Conservation (phyloP, 2,888 invertebrate species). For the Melipona bicolor region DNA sequence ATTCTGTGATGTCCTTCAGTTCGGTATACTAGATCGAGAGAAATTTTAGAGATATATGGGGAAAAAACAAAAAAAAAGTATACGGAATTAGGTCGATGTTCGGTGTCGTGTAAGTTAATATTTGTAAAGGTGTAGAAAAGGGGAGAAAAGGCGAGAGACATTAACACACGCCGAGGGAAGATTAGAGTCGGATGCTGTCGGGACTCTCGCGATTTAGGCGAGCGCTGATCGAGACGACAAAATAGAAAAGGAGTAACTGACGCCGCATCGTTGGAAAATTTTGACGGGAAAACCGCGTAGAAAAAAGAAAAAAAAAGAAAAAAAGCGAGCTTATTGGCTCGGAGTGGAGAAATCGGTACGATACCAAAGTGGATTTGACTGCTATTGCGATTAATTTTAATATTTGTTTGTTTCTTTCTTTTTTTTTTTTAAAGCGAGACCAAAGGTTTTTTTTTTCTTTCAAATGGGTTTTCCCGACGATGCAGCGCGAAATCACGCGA, state of each 20-base stretch:
- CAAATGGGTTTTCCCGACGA: slow-evolving; percentile 33
- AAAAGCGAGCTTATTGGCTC: slow-evolving; percentile 52
- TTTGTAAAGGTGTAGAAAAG: slow-evolving; percentile 44
- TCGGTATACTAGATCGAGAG: slow-evolving; percentile 76
- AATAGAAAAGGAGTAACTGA: slow-evolving; percentile 5
- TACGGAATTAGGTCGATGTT: slow-evolving; percentile 82
- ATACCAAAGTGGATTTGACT: slow-evolving; percentile 81
- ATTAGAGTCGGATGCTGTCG: slow-evolving; percentile 49
- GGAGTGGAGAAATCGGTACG: slow-evolving; percentile 72
- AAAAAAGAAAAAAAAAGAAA: slow-evolving; percentile 17
- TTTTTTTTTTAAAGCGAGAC: slow-evolving; percentile 60
- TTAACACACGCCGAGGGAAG: slow-evolving; percentile 52
- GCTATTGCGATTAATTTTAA: slow-evolving; percentile 69
- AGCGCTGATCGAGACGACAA: slow-evolving; percentile 67
- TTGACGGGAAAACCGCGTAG: slow-evolving; percentile 21
- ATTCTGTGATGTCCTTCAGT: slow-evolving; percentile 84
- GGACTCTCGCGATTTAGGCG: slow-evolving; percentile 57
- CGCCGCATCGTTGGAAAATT: slow-evolving; percentile 35
- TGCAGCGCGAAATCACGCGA: slow-evolving; percentile 5
- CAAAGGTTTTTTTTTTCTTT: slow-evolving; percentile 67
- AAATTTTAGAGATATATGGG: slow-evolving; percentile 74
- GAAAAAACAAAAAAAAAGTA: slow-evolving; percentile 74
- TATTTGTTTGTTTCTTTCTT: slow-evolving; percentile 26
- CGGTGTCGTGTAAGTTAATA: slow-evolving; percentile 78
- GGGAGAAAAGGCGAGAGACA: slow-evolving; percentile 54